These are phyloP conservation scores for Cryptoprocta ferox DNA, from an alignment of 2,797 vertebrate genomes.

Conservation along the genomic window DNA sequence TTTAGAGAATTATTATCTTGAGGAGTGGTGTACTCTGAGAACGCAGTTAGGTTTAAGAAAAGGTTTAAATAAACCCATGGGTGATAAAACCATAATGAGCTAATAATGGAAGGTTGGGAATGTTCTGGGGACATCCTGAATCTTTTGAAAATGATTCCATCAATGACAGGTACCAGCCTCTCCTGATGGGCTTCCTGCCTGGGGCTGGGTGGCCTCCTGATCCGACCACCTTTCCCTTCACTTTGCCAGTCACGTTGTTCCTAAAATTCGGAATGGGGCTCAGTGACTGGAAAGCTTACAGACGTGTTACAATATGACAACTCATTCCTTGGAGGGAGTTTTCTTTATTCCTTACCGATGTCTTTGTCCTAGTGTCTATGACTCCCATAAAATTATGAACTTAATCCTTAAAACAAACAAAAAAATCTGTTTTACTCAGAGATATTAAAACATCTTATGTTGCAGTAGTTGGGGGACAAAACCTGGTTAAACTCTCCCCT, in stretches of 20 bases:
- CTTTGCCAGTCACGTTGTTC: not conserved
- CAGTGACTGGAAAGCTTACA: not conserved
- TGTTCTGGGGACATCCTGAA: not conserved
- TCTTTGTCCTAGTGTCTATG: not conserved
- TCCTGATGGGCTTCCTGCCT: not conserved
- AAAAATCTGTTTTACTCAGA: not conserved
- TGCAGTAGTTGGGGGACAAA: not conserved
- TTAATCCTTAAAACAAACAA: not conserved
- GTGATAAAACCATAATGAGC: constrained; percentile 57
- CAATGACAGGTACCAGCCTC: not conserved
- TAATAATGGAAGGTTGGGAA: constrained; percentile 8
- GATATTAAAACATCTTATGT: not conserved
- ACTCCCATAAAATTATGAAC: not conserved
- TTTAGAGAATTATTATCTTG: constrained; percentile 64
- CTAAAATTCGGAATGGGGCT: not conserved
- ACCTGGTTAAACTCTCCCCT: not conserved
- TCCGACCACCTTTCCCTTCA: not conserved
- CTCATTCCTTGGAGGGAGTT: not conserved
- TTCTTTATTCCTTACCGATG: not conserved
- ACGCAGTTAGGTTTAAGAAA: constrained; percentile 18
- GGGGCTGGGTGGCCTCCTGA: not conserved
- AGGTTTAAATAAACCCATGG: constrained; percentile 58
- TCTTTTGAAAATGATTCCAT: not conserved
- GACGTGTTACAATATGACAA: not conserved
- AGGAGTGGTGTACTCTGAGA: constrained; percentile 47